phyloP scores from a whole-genome alignment of 2,888 invertebrate species.

The Apamea sordens region DNA sequence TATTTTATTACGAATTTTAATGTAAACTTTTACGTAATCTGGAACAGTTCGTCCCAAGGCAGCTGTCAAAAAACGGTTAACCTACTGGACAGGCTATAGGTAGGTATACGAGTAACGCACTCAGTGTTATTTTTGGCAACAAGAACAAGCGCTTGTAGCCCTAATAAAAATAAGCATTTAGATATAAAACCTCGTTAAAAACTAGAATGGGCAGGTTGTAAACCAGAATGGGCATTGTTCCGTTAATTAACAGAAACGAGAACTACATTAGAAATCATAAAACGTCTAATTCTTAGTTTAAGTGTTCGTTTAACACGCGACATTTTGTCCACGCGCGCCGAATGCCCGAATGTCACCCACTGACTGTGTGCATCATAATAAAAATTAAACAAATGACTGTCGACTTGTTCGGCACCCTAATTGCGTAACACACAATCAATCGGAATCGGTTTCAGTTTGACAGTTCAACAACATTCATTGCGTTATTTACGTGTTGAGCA shows the following conservation, averaged over 20 bases:
- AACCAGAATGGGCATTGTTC: constrained; percentile 71
- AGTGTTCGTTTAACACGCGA: constrained; percentile 69
- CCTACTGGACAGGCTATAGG: too few species aligned
- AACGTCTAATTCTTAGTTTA: constrained; percentile 75
- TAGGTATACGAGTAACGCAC: not conserved
- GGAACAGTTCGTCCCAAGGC: too few species aligned
- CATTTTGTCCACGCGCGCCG: constrained; percentile 32
- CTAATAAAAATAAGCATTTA: constrained; percentile 57
- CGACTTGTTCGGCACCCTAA: too few species aligned
- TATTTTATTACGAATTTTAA: too few species aligned
- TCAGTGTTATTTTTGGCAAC: constrained; percentile 40
- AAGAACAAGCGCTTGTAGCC: constrained; percentile 21
- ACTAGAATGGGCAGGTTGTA: constrained; percentile 54
- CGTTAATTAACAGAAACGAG: constrained; percentile 75
- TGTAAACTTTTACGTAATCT: too few species aligned
- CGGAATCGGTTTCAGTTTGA: too few species aligned
- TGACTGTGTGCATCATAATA: constrained; percentile 49
- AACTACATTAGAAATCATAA: constrained; percentile 73
- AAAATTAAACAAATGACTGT: constrained; percentile 54
- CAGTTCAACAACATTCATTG: too few species aligned
- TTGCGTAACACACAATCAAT: too few species aligned
- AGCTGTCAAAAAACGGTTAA: too few species aligned
- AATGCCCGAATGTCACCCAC: constrained; percentile 40
- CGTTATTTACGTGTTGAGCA: too few species aligned
- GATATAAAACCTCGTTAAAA: constrained; percentile 59